Evolutionary conservation across 2,113 vertebrate genomes (phyloP).

Genomic region (Pelusios castaneus): DNA sequence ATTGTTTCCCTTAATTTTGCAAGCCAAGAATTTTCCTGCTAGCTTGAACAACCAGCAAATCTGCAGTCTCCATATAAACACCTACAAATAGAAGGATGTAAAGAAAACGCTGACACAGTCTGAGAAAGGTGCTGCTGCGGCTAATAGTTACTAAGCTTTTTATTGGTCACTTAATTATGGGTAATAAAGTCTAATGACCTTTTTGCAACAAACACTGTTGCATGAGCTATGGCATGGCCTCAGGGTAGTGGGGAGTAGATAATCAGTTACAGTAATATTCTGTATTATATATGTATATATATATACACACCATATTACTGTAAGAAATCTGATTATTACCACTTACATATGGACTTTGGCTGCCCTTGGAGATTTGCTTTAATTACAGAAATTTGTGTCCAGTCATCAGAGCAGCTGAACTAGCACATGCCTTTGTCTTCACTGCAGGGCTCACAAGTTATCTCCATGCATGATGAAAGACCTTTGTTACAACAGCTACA

Average conservation of each 20-base stretch:
- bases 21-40: background rate
- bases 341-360: background rate
- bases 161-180: background rate
- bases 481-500: background rate
- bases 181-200: background rate
- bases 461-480: background rate
- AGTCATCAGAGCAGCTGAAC: background rate
- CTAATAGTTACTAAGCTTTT: background rate
- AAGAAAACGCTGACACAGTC: background rate
- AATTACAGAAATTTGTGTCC: background rate
- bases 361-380: background rate
- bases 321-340: background rate
- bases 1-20: background rate
- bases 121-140: background rate
- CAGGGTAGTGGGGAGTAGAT: background rate
- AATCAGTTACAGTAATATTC: background rate
- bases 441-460: background rate
- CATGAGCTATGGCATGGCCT: background rate
- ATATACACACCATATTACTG: too few species aligned
- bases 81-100: background rate
- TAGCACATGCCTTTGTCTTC: background rate
- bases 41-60: background rate
- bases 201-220: background rate
- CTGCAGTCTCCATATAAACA: background rate
- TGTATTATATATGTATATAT: too few species aligned